phyloP scores from a whole-genome alignment of 2,888 invertebrate genomes.

The Hymenopus coronatus region DNA sequence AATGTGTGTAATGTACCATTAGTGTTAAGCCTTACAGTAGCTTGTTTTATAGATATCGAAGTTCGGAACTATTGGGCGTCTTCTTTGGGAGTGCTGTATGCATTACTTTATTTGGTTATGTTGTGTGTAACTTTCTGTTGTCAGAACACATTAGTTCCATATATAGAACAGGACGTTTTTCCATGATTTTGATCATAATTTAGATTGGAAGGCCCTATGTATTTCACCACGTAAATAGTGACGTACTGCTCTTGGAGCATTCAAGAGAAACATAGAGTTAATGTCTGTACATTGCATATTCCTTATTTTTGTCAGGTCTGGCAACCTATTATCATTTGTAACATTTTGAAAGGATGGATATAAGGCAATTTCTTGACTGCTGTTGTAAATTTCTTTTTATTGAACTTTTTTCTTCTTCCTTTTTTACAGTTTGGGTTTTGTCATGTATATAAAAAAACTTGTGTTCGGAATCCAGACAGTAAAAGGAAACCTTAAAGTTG shows the following conservation, averaged over 20 bases:
- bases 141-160: not conserved
- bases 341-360: slow-evolving; percentile 17
- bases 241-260: not conserved
- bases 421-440: not conserved
- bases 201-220: not conserved
- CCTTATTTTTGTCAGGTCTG: slow-evolving; percentile 18
- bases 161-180: not conserved
- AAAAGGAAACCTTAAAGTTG: not conserved
- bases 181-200: not conserved
- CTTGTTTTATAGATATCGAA: slow-evolving; percentile 18
- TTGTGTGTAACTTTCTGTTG: not conserved
- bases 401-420: not conserved
- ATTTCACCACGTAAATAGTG: slow-evolving; percentile 1
- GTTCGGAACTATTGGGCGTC: slow-evolving; percentile 14
- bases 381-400: not conserved
- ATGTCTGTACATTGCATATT: slow-evolving; percentile 4
- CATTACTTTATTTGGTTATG: not conserved
- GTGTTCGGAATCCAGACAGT: not conserved
- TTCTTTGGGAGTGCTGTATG: slow-evolving; percentile 14
- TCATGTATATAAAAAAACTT: not conserved
- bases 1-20: slow-evolving; percentile 11
- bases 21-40: slow-evolving; percentile 20
- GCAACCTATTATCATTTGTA: slow-evolving; percentile 27
- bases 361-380: not conserved
- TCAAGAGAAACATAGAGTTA: not conserved